These are phyloP conservation scores for Hyles vespertilio DNA, from an alignment of 1,140 invertebrate genomes.

Conservation along the genomic window DNA sequence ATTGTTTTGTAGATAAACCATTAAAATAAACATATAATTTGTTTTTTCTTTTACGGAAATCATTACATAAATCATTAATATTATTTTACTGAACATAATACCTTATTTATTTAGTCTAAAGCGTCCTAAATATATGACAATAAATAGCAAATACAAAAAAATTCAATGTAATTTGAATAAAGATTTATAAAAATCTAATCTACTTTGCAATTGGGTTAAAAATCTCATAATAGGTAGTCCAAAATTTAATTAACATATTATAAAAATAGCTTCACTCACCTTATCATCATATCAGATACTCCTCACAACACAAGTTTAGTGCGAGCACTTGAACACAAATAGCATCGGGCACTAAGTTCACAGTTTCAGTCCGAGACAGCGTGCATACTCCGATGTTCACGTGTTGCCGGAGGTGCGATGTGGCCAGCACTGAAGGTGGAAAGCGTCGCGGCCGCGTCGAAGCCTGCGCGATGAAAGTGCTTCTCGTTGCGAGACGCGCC, in stretches of 20 bases:
- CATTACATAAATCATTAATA: constrained; percentile 7
- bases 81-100: background rate
- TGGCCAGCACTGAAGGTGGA: constrained; percentile 39
- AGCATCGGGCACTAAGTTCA: constrained; percentile 33
- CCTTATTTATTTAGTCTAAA: too few relatives aligned
- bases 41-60: background rate
- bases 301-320: constrained; percentile 33
- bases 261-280: constrained; percentile 12
- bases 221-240: too few relatives aligned
- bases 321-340: constrained; percentile 29
- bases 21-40: too few relatives aligned
- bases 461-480: constrained; percentile 53
- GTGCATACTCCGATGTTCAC: constrained; percentile 10
- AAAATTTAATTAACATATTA: background rate
- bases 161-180: too few relatives aligned
- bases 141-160: too few relatives aligned
- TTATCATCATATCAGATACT: constrained; percentile 19
- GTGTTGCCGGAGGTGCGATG: constrained; percentile 47
- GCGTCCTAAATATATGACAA: too few relatives aligned
- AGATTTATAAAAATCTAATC: too few relatives aligned
- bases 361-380: constrained; percentile 6
- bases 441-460: constrained; percentile 27
- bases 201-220: too few relatives aligned
- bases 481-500: constrained; percentile 10
- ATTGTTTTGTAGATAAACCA: too few relatives aligned